These are phyloP conservation scores for Aptenodytes forsteri DNA, from an alignment of 2,113 vertebrate genomes.

Conservation along the genomic window DNA sequence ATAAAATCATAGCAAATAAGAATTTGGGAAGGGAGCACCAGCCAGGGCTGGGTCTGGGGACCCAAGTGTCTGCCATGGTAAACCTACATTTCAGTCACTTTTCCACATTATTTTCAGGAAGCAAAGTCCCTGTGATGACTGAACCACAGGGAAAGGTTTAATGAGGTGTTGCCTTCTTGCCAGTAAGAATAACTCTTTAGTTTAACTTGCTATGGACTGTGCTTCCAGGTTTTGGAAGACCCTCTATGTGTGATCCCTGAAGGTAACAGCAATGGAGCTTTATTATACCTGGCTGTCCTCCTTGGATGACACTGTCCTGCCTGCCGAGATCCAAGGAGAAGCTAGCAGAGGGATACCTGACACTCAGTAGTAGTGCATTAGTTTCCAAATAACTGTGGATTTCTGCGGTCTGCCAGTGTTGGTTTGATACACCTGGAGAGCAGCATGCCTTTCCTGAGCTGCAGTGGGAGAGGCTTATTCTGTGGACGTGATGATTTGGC, in stretches of 20 bases:
- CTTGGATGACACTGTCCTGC: background rate
- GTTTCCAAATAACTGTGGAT: background rate
- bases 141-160: background rate
- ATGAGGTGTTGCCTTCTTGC: background rate
- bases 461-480: background rate
- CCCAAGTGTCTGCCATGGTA: background rate
- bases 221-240: background rate
- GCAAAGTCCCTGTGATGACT: background rate
- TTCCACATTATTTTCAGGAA: background rate
- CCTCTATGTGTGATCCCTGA: background rate
- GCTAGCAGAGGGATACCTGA: background rate
- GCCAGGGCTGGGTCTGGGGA: background rate
- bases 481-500: background rate
- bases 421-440: background rate
- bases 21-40: background rate
- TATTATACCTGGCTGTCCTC: background rate
- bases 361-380: background rate
- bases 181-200: background rate
- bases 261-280: background rate
- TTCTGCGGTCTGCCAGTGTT: background rate
- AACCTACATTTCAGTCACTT: background rate
- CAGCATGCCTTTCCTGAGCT: background rate
- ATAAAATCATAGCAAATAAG: background rate
- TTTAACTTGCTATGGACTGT: background rate
- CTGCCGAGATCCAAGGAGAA: background rate